Base-by-base conservation (phyloP, 2,113 vertebrate genomes). In the Helogale parvula region DNA sequence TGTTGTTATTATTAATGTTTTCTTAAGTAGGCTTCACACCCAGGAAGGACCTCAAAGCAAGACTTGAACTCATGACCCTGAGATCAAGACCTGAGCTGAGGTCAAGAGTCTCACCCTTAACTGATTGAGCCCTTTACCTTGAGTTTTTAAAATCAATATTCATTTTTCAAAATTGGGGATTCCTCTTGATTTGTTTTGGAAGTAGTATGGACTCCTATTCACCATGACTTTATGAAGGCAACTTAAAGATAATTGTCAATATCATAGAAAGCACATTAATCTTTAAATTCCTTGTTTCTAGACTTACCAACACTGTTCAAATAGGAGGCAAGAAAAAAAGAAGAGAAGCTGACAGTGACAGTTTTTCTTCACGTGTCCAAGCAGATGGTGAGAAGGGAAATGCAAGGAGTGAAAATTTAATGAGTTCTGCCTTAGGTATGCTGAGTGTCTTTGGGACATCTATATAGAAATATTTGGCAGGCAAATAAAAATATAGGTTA, bases 221-320 rank as follows among this genome's bases (percentile, higher is more conserved):
- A 83, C 27, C 41, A 77, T 33, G 72, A 89, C 33, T 86, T 88
- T 88, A 93, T 68, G 96, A 74, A 87, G 88, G 19, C 35, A 93
- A n/a, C 29, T 88, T 54, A 41, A 87, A 77, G 71, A 76, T 38
- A 85, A 79, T 33, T 68, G 29, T 74, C 60, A 57, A 10, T n/a
- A 60, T 29, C 33, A 92, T 3, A 72, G 79, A 93, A 79, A 88
- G 25, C 33, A 65, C n/a, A 50, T 12, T 13, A 29, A 69, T 80
- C 60, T 63, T 76, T 57, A 90, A 85, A 38, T 23, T 52, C 8
- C 45, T 66, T 81, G 41, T 91, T 77, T 91, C 63, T 83, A 60
- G 81, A 88, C 3, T 94, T 14, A 45, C 4, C 57, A 35, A 69
- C 74, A 87, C 11, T 69, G 21, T 14, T 88, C 15, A 93, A 63